phyloP scores from a whole-genome alignment of 2,888 invertebrate genomes.

The Eilema caniola region DNA sequence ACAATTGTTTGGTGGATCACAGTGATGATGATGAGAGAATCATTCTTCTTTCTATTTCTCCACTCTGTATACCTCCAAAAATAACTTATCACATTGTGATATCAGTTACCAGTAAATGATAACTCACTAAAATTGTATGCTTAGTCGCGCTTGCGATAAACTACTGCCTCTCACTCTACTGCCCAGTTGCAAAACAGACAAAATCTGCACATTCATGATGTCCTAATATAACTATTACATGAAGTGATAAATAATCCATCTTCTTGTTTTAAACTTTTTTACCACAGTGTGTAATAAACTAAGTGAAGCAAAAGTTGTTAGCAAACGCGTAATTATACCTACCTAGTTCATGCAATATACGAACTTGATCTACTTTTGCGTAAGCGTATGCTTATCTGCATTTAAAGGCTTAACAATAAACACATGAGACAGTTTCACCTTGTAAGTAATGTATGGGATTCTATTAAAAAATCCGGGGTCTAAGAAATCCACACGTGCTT shows the following conservation, averaged over 20 bases:
- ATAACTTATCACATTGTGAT: background rate
- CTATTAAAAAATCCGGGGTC: too few species aligned
- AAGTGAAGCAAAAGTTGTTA: background rate
- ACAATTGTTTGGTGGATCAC: too few species aligned
- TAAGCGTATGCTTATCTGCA: background rate
- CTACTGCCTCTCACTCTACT: constrained; percentile 10
- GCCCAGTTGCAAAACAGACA: constrained; percentile 20
- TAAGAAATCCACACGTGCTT: too few species aligned
- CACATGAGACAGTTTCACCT: background rate
- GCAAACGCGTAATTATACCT: background rate
- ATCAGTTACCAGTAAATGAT: background rate
- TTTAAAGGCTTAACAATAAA: background rate
- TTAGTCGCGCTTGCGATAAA: constrained; percentile 10
- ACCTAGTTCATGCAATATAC: background rate
- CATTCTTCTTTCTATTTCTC: too few species aligned
- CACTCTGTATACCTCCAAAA: too few species aligned
- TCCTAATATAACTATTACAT: constrained; percentile 16
- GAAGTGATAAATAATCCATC: constrained; percentile 10
- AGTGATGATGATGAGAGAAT: too few species aligned
- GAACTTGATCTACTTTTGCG: background rate
- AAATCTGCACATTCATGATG: constrained; percentile 23
- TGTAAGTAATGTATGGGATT: background rate
- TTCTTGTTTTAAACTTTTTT: constrained; percentile 7
- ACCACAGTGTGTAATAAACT: background rate
- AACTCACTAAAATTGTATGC: background rate